Conservation (phyloP, 2,113 vertebrate genomes). For the Okapia johnstoni region DNA sequence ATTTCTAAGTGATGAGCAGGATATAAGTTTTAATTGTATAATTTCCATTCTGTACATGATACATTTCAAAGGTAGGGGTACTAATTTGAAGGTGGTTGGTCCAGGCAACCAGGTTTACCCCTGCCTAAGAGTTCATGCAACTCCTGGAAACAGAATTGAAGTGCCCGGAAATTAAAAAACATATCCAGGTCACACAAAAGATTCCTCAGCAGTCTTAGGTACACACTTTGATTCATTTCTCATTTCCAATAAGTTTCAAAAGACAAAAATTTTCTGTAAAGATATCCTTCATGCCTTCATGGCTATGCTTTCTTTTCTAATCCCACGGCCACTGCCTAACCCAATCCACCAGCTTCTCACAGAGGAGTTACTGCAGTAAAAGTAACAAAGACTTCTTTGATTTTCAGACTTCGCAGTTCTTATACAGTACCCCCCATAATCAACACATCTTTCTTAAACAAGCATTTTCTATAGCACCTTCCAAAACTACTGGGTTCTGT, state of each 20-base stretch:
- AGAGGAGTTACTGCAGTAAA: neutral
- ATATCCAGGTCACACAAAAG: neutral
- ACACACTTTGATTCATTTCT: neutral
- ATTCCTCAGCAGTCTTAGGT: neutral
- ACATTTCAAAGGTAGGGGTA: neutral
- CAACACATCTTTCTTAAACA: neutral
- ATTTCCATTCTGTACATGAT: neutral
- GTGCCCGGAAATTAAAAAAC: neutral
- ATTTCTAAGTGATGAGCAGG: neutral
- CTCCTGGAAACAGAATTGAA: neutral
- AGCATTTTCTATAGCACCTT: neutral
- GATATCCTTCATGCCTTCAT: neutral
- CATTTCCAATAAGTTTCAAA: neutral
- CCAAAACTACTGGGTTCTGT: neutral
- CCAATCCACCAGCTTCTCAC: neutral
- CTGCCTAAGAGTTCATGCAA: neutral
- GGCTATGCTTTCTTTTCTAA: neutral
- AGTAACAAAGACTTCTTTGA: neutral
- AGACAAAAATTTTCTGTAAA: neutral
- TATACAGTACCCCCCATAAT: neutral
- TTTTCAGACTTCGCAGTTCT: neutral
- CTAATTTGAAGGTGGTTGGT: neutral
- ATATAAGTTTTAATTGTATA: neutral
- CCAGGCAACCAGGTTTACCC: neutral
- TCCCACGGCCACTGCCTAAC: neutral